Base-by-base conservation (phyloP, 2,888 invertebrate genomes). In the Amblyteles armatorius region DNA sequence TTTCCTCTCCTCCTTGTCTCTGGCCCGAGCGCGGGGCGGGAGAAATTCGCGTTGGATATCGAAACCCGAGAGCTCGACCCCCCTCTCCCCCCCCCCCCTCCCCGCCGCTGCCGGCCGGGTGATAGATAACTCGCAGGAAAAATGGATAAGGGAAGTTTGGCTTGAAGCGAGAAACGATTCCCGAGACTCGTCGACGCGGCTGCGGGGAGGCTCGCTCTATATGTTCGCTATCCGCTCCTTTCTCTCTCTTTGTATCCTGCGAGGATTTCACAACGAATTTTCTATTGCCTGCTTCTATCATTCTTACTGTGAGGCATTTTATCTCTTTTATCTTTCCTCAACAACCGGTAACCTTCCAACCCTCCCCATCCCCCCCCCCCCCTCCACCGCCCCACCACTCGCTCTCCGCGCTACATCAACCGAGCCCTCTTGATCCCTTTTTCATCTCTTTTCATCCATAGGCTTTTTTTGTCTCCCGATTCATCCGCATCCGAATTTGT, bases 101-200 rank as follows among this genome's bases (percentile, higher is more conserved):
- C 9, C 19, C 9, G 0, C n/a, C 78, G 65, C 81, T 52, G 65
- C 82, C 84, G 74, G 74, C 79, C 76, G 82, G 82, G 82, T 79
- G 79, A 82, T 82, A 82, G 85, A 85, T 85, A 85, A 85, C 85
- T 82, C 85, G 79, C 13, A 79, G 57, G 85, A 85, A 85, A 85
- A 82, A 85, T 85, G 85, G 85, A 82, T 85, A 79, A 85, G 82
- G 82, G 82, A 85, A 85, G 85, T 85, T 85, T 85, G 79, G 82
- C 79, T 79, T 72, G 74, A 79, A 85, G 82, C 85, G 85, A 82
- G 79, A 85, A 85, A 85, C 85, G 85, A 85, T 85, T 82, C 82
- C 68, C 79, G 71, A 74, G 78, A 74, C 76, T 82, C 73, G 50
- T 79, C 65, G 63, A 72, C 72, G 33, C 76, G 29, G 36, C 33